These are phyloP conservation scores for Hydroisotoma schaefferi DNA, from an alignment of 2,888 invertebrate species.

Conservation along the genomic window DNA sequence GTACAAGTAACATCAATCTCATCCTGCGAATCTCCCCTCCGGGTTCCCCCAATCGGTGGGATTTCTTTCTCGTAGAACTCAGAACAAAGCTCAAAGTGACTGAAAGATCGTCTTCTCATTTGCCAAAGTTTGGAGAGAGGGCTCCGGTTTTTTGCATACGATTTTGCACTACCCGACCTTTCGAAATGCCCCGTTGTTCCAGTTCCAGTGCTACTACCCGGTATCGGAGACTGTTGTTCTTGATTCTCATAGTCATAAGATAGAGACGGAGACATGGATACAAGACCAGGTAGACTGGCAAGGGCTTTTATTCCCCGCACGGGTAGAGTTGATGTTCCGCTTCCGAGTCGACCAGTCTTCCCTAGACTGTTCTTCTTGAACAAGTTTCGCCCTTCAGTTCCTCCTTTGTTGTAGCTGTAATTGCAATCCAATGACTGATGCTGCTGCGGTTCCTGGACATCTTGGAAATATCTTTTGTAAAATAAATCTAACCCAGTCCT, in stretches of 20 bases:
- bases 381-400: conserved; percentile 29
- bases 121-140: conserved; percentile 45
- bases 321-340: conserved; percentile 6
- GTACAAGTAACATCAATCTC: neutral
- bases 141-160: conserved; percentile 42
- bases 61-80: neutral
- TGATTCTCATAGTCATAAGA: conserved; percentile 7
- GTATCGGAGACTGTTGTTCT: neutral
- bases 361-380: conserved; percentile 36
- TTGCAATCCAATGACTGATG: too few species aligned
- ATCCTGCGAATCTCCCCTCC: neutral
- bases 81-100: conserved; percentile 13
- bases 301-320: conserved; percentile 1
- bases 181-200: conserved; percentile 38
- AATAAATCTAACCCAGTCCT: too few species aligned
- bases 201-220: conserved; percentile 3
- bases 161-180: conserved; percentile 43
- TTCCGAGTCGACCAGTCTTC: conserved; percentile 22
- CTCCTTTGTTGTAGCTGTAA: too few species aligned
- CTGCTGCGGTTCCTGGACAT: too few species aligned
- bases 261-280: too few species aligned
- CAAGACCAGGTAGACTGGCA: conserved; percentile 5
- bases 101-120: conserved; percentile 25
- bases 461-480: too few species aligned
- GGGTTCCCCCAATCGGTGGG: conserved; percentile 5